Evolutionary conservation across 2,113 vertebrate genomes (phyloP), one percentile per base, ranked within the genome.

Genomic region (Scortum barcoo): DNA sequence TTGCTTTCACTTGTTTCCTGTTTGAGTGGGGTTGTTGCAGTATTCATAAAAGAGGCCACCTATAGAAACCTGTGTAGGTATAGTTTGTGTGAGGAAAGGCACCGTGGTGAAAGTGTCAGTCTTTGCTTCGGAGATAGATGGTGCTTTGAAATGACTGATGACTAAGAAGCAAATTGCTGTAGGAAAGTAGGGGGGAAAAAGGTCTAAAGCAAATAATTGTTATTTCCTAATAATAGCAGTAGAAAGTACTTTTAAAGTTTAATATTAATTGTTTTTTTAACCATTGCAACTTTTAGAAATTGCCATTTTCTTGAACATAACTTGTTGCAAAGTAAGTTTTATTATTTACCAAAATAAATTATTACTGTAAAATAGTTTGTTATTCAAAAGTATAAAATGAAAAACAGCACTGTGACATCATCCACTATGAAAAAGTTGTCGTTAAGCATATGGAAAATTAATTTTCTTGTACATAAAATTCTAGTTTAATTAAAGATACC

Each of bases 61-160:
- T 75, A 40, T 69, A 60, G 53, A 86, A 82, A 76, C 53, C 67
- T 61, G 40, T 66, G 61, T 50, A 50, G 72, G 69, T 1, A 42
- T 69, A 40, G 38, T 44, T 22, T 65, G 33, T 79, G 40, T 83
- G 61, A 63, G 26, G 17, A 38, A 28, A 80, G 72, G 33, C 33
- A 36, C 33, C 33, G 3, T 36, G 33, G 69, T 78, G 63, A 69
- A 62, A 62, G 53, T 65, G 12, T 0, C 22, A 68, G 14, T 28
- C 19, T 72, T 53, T 73, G 51, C 44, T 69, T 70, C 69, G 38
- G 28, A 73, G n/a, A 68, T 30, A 66, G 17, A 44, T 46, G 5
- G 38, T 46, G 75, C 22, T 58, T 30, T 24, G 33, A 56, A 56
- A 50, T 40, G 12, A 48, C 36, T 7, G 28, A 28, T 28, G 38